Conservation (phyloP, 2,113 vertebrate species). For the Oreamnos americanus region DNA sequence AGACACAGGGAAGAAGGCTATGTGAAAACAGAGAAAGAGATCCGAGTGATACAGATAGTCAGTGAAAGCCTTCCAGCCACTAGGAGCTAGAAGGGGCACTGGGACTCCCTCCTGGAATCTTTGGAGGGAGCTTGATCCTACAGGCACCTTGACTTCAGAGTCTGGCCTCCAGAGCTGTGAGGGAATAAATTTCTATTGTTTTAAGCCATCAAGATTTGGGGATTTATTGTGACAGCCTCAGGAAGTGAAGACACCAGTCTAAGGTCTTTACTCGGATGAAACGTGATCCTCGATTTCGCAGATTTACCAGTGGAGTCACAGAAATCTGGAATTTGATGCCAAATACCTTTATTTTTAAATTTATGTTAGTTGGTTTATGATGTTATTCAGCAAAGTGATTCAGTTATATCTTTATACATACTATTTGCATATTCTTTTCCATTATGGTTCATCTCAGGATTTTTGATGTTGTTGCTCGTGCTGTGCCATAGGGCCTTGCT, state of each 20-base stretch:
- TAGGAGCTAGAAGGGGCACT: not conserved
- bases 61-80: not conserved
- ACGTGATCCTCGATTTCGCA: accelerated
- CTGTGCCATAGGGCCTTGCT: not conserved
- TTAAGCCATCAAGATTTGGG: not conserved
- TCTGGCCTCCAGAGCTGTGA: not conserved
- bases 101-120: not conserved
- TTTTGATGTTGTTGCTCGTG: not conserved
- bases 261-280: not conserved
- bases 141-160: too few species aligned
- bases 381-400: not conserved
- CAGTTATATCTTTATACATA: not conserved
- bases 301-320: not conserved
- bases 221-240: not conserved
- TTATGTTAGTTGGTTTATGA: not conserved
- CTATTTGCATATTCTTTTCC: not conserved
- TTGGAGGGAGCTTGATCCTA: too few species aligned
- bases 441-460: not conserved
- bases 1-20: not conserved
- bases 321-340: too few species aligned
- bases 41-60: accelerated
- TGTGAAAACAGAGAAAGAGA: not conserved
- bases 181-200: not conserved
- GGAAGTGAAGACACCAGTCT: not conserved
- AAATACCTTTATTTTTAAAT: not conserved